Percentiles rank a stretch among this genome's conserved stretches.
These are phyloP conservation scores for Pilophorus perplexus DNA, from an alignment of 2,888 invertebrate species.

Conservation along the genomic window DNA sequence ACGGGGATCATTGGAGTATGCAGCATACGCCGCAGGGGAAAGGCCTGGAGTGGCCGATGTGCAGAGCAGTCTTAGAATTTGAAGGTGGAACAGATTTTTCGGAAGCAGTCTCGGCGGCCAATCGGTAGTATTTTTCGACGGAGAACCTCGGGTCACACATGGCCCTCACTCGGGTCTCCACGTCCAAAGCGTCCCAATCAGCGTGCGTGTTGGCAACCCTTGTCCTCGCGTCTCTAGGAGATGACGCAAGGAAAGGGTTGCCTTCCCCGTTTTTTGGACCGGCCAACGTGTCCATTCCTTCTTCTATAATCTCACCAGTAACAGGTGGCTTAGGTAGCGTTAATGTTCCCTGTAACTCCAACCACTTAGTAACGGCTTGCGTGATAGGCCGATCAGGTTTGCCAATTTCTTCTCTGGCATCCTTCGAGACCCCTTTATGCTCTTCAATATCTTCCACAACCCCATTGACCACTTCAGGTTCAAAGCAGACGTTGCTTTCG, in stretches of 20 bases:
- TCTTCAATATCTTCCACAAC: not conserved
- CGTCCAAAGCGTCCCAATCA: constrained; percentile 19
- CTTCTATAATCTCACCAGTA: constrained; percentile 48
- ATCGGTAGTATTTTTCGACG: constrained; percentile 48
- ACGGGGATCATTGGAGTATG: constrained; percentile 47
- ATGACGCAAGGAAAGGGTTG: constrained; percentile 50
- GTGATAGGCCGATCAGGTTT: constrained; percentile 55
- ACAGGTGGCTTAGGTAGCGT: constrained; percentile 26
- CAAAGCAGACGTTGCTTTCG: not conserved
- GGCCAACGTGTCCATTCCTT: constrained; percentile 49
- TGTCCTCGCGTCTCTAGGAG: constrained; percentile 48
- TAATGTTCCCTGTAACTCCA: constrained; percentile 49
- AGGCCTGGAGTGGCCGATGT: constrained; percentile 46
- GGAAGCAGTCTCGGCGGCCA: constrained; percentile 40
- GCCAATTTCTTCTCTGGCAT: not conserved
- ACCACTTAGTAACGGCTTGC: constrained; percentile 62
- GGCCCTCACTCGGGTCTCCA: constrained; percentile 37
- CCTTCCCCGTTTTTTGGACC: constrained; percentile 52
- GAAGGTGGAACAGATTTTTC: constrained; percentile 32
- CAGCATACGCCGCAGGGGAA: constrained; percentile 49
- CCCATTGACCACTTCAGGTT: not conserved
- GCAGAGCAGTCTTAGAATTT: constrained; percentile 42
- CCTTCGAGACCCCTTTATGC: not conserved
- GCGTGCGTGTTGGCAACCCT: constrained; percentile 48
- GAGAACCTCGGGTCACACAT: constrained; percentile 47